Conservation (phyloP, 2,888 invertebrate genomes). For the Pyrrhosoma nymphula region DNA sequence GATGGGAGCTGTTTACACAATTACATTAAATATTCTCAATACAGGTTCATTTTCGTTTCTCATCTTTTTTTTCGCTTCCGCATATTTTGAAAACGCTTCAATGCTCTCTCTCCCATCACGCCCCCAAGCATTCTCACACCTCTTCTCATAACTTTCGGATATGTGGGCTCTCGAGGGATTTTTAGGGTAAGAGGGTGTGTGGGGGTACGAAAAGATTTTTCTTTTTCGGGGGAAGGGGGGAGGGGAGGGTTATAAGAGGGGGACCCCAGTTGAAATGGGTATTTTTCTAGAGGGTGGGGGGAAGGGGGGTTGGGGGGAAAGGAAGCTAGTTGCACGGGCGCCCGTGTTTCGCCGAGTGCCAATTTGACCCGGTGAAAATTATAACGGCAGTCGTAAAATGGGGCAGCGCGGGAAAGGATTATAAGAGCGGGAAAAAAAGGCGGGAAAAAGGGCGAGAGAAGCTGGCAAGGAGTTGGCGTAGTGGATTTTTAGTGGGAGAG, state of each 20-base stretch:
- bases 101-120: too few species aligned
- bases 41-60: neutral
- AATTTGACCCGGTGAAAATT: slow-evolving; percentile 61
- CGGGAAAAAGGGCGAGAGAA: neutral
- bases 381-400: slow-evolving; percentile 57
- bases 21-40: neutral
- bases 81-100: neutral
- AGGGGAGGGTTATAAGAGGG: too few species aligned
- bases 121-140: neutral
- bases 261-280: too few species aligned
- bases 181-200: neutral
- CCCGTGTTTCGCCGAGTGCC: slow-evolving; percentile 57
- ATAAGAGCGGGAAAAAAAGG: neutral
- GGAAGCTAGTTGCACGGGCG: neutral
- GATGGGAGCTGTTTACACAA: neutral
- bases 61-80: neutral
- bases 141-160: neutral
- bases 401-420: neutral
- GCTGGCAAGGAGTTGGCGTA: neutral
- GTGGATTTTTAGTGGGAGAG: neutral
- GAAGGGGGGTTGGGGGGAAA: neutral
- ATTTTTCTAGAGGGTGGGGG: neutral
- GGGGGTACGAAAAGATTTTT: neutral
- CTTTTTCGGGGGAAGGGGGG: neutral
- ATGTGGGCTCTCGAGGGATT: neutral